These are phyloP conservation scores for Coracias cyanogaster DNA, from an alignment of 2,797 vertebrate species.

Conservation along the genomic window DNA sequence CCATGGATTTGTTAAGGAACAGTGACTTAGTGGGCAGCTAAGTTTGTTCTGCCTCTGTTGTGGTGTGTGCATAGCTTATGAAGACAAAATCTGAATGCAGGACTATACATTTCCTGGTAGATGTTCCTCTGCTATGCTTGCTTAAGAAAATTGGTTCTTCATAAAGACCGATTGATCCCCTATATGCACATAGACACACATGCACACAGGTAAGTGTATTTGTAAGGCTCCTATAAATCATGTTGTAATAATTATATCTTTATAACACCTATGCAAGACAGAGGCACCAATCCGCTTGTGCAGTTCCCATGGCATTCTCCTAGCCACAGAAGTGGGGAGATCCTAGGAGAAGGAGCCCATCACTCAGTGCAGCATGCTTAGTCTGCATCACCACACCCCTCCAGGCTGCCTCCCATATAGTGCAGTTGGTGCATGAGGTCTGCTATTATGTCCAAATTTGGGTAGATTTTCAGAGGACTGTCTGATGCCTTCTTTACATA, in stretches of 20 bases:
- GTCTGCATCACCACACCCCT: neutral
- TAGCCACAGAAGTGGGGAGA: neutral
- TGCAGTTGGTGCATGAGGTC: neutral
- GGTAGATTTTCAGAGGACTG: neutral
- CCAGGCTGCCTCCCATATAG: fast-evolving
- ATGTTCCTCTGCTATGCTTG: neutral
- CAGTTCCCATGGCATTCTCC: neutral
- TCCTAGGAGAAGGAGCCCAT: neutral
- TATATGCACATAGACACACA: neutral
- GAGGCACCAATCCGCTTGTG: neutral
- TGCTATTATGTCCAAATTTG: neutral
- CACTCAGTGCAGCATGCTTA: fast-evolving
- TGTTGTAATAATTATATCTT: neutral
- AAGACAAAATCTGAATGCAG: neutral
- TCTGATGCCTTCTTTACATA: neutral
- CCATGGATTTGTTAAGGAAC: neutral
- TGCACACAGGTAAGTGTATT: neutral
- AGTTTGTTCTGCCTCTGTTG: neutral
- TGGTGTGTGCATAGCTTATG: neutral
- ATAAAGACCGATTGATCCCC: fast-evolving
- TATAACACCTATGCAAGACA: neutral
- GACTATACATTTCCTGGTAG: neutral
- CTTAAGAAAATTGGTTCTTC: neutral
- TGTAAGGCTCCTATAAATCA: neutral
- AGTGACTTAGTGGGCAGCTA: neutral